Evolutionary conservation across 2,797 vertebrate genomes (phyloP), one percentile per base, ranked within the genome.

Genomic region (Mormyrus hasselquistii): DNA sequence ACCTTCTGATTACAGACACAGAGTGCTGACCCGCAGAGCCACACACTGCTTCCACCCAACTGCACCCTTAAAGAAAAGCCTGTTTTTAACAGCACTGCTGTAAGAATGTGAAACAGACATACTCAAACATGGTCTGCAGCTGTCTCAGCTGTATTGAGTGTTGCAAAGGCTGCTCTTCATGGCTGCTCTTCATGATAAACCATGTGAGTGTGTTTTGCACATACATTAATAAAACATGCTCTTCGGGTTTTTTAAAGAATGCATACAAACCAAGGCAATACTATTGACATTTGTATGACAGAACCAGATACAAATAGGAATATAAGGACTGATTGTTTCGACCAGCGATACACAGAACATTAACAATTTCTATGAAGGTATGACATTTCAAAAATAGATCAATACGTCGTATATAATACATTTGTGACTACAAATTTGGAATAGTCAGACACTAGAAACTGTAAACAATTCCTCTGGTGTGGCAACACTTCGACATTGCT

Each of bases 301-400:
- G 65, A 38, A 87, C 90, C 88, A 47, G 88, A 29, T 87, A 82
- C n/a, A 69, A 88, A 41, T 5, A 52, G 65, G 25, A 44, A 79
- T 16, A 41, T 79, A 79, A 79, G 73, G 41, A 85, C 22, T 87
- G 89, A 47, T 86, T 65, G n/a, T 93, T 92, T 93, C 2, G 92
- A 91, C 94, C 94, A 90, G 95, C 94, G 93, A 94, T 91, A 93
- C 93, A 90, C 91, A 91, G 88, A 88, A 89, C 88, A 38, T 90
- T 57, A 47, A 53, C 29, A 53, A 86, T 52, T 86, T 53, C 83
- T 86, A 53, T 2, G 44, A 7, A 84, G 41, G 41, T 10, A 86
- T 16, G 52, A 86, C 49, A 86, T 25, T 50, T 38, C 25, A 50
- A 86, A 52, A 86, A 55, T 52, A 86, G 25, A 86, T 14, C 49